phyloP scores from a whole-genome alignment of 1,140 invertebrate species.

The Drosophila ironensis region DNA sequence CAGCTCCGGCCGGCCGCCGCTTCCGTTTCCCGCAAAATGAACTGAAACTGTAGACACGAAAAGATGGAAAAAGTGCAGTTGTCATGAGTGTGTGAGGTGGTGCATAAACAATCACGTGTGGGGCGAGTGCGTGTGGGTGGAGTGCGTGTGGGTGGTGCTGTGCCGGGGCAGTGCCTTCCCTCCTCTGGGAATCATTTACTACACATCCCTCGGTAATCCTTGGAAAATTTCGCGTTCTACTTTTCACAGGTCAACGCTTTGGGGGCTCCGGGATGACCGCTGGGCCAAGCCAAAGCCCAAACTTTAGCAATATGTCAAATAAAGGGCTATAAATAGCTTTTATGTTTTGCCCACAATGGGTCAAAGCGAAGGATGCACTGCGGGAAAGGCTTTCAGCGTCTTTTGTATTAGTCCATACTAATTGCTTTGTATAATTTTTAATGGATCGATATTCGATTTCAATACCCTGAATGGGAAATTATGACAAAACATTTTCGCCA shows the following conservation, averaged over 20 bases:
- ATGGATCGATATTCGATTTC: no score
- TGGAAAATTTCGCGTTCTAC: constrained; percentile 42
- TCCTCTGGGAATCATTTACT: constrained; percentile 47
- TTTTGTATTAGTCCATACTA: no score
- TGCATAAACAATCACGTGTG: constrained; percentile 15
- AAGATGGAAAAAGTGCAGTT: no score
- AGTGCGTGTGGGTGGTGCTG: background rate
- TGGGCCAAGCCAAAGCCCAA: constrained; percentile 34
- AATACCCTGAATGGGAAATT: no score
- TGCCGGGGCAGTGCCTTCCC: background rate
- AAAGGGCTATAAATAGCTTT: constrained; percentile 61
- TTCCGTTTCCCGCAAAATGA: constrained; percentile 30
- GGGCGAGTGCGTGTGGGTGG: background rate
- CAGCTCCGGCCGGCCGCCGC: constrained; percentile 39
- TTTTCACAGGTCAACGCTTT: constrained; percentile 67
- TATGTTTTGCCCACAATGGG: constrained; percentile 10
- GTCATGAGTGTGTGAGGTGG: constrained; percentile 9
- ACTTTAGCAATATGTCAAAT: constrained; percentile 67
- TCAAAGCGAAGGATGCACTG: constrained; percentile 13
- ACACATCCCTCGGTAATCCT: constrained; percentile 35
- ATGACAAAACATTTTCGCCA: no score
- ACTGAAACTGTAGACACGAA: constrained; percentile 49
- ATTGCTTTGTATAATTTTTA: no score
- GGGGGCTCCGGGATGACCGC: constrained; percentile 30
- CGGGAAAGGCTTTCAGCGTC: background rate